Base-by-base conservation (phyloP, 1,140 invertebrate genomes). In the Pemphigus obesinymphae region DNA sequence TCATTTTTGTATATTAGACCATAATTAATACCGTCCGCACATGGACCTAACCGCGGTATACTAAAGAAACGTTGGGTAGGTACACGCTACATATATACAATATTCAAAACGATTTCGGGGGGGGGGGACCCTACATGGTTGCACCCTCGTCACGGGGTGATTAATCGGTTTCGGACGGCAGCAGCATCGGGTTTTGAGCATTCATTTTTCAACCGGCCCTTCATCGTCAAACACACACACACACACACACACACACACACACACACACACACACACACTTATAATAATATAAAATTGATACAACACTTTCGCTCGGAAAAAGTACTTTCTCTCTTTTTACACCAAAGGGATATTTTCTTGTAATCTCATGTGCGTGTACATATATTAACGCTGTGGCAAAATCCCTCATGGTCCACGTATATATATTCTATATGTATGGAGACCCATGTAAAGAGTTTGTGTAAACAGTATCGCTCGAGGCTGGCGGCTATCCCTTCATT, bases 201-300 rank as follows among this genome's bases (percentile, higher is more conserved):
- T 73, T 73, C 70, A 73, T 73, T 73, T 73, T 73, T 73, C 70
- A 73, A 50, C 43, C 7, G 43, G 8, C 43, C 70, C 43, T 26
- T 50, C 43, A 45, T 31, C 45, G 70, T 73, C 70, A n/a, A 23
- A 7, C 20, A 13, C 66, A 26, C 29, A 8, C 29, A n/a, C n/a
- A n/a, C n/a, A n/a, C 20, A 40, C 61, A 8, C 61, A n/a, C 66
- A 45, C 40, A 45, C n/a, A 15, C 66, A 37, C 34, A n/a, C 61
- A 34, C 3, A 17, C 17, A 40, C 40, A 37, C 26, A 58, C 13
- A 58, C 26, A 15, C 26, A 15, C 26, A 0, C 26, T 1, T 15
- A 6, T 48, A 7, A 48, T 23, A 3, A 8, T 70, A 70, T 70
- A 70, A 23, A 70, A 70, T 15, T 20, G 34, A 23, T 15, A 43